phyloP scores from a whole-genome alignment of 2,797 vertebrate species.

The Falco concolor region DNA sequence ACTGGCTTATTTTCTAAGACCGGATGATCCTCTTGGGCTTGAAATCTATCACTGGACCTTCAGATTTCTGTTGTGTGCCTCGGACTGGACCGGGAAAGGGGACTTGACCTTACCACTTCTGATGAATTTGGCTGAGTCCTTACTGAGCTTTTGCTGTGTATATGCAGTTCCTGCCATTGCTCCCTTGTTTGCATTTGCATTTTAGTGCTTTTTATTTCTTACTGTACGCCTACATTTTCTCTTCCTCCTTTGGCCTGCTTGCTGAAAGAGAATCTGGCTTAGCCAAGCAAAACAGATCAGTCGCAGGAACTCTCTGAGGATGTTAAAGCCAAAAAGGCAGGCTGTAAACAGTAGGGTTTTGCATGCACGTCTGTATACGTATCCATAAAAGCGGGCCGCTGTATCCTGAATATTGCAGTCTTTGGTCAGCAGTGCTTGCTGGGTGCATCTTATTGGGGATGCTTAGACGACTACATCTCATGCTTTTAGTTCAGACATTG shows the following conservation, averaged over 20 bases:
- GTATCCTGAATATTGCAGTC: neutral
- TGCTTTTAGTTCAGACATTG: neutral
- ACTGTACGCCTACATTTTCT: neutral
- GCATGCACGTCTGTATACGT: neutral
- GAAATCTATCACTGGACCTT: neutral
- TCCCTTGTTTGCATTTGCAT: neutral
- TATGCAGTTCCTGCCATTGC: neutral
- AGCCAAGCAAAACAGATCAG: neutral
- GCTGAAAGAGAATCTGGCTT: neutral
- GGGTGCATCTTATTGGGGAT: neutral
- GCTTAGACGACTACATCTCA: neutral
- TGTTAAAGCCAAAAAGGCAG: neutral
- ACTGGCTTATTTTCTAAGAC: neutral
- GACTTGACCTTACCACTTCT: neutral
- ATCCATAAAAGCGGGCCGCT: neutral
- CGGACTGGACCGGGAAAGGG: neutral
- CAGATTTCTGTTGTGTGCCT: neutral
- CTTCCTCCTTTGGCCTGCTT: neutral
- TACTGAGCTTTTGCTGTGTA: neutral
- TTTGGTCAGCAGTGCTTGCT: neutral
- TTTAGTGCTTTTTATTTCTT: slow-evolving; percentile 9
- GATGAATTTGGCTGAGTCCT: neutral
- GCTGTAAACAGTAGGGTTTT: neutral
- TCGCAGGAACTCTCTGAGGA: neutral
- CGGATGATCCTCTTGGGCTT: neutral